Evolutionary conservation across 2,797 vertebrate species (phyloP), one percentile per base, ranked within the genome.

Genomic region (Pogoniulus pusillus): DNA sequence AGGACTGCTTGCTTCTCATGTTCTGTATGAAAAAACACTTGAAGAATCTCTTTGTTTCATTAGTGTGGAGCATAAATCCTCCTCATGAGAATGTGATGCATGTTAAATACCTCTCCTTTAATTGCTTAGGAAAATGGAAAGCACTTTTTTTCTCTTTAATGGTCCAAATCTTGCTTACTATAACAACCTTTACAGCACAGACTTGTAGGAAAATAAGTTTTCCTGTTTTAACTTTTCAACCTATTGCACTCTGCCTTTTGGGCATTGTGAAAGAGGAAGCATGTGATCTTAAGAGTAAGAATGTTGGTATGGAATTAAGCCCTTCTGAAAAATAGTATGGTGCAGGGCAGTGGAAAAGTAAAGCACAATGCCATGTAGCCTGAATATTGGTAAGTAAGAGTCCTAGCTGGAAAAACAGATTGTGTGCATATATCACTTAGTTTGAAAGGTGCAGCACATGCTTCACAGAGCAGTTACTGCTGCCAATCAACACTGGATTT

Each of bases 351-450:
- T 96, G 95, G 95, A 93, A 93, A 96, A 90, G 58, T 87, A 96
- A 95, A 90, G 72, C 62, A 49, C 65, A 91, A 76, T 86, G 64
- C 65, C 78, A 41, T 60, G 72, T 73, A 73, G 22, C 78, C 63
- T 92, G 89, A 95, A 53, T 82, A 19, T 64, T 91, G 97, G 97
- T 98, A 96, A 97, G 97, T 97, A 96, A 65, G 54, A 91, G 45
- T 74, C 6, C 89, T 74, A 90, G 90, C 65, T 77, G 53, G 30
- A 73, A 76, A 89, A 93, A 78, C 15, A 24, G 41, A 26, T 80
- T 58, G 24, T 1, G 9, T 65, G 29, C 45, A 58, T 76, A 11
- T 72, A 41, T 87, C 26, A 76, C 16, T 55, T 63, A 22, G 53
- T 57, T 85, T 57, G 82, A 78, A 91, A 91, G 35, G 30, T 55